These are phyloP conservation scores for Menura novaehollandiae DNA, from an alignment of 2,113 vertebrate genomes.

Conservation along the genomic window DNA sequence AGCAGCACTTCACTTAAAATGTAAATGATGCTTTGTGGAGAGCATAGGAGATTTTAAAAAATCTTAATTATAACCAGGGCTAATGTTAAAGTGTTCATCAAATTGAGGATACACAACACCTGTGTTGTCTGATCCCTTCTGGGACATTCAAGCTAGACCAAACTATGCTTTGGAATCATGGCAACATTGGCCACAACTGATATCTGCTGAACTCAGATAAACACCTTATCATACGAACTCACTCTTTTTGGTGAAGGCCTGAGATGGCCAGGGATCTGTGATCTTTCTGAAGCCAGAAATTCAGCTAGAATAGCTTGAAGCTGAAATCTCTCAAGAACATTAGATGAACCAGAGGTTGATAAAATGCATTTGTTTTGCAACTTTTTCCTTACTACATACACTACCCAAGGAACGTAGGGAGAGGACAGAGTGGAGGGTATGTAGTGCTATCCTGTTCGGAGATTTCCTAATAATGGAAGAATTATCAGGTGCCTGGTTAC, in stretches of 20 bases:
- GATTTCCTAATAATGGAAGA: neutral
- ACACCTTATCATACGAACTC: neutral
- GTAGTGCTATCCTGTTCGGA: neutral
- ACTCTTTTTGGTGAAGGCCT: neutral
- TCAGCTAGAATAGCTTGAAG: neutral
- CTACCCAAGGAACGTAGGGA: neutral
- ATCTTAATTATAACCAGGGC: neutral
- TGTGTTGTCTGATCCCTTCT: too few relatives aligned
- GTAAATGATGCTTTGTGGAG: neutral
- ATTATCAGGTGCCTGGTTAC: neutral
- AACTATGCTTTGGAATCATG: too few relatives aligned
- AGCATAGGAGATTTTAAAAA: neutral
- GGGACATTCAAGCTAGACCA: too few relatives aligned
- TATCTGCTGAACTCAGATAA: too few relatives aligned
- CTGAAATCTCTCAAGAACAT: neutral
- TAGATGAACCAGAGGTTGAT: neutral
- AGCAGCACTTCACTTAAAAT: neutral
- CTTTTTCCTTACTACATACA: neutral
- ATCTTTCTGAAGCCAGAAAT: neutral
- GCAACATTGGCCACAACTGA: too few relatives aligned
- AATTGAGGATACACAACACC: too few relatives aligned
- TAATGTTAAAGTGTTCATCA: too few relatives aligned
- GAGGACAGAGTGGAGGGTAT: neutral
- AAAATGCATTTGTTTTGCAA: neutral
- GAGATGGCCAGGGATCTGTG: neutral